phyloP scores from a whole-genome alignment of 2,797 vertebrate genomes.

The Sebastes cheni region DNA sequence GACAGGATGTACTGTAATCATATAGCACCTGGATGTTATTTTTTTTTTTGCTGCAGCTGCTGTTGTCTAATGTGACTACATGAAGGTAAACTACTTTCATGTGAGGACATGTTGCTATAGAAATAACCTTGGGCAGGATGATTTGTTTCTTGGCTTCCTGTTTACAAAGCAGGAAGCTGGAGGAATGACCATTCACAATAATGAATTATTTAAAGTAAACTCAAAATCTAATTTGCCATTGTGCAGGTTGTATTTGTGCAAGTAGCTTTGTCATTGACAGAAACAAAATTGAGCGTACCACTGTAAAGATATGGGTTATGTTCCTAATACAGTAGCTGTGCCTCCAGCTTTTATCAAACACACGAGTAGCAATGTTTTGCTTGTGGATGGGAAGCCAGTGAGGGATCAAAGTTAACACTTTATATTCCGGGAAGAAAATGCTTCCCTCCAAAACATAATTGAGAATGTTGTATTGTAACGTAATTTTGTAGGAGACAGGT shows the following conservation, averaged over 20 bases:
- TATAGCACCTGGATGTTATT: not conserved
- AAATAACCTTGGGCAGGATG: not conserved
- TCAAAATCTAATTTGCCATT: not conserved
- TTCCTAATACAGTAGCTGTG: too few relatives aligned
- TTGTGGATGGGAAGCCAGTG: not conserved
- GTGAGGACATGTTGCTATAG: not conserved
- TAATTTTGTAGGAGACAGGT: too few relatives aligned
- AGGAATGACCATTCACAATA: not conserved
- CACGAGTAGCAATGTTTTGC: not conserved
- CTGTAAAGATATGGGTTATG: not conserved
- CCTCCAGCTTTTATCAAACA: not conserved
- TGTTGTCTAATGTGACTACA: not conserved
- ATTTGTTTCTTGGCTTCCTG: not conserved
- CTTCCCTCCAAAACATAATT: too few relatives aligned
- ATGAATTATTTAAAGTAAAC: not conserved
- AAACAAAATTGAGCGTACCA: too few relatives aligned
- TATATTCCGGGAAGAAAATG: too few relatives aligned
- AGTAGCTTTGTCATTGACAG: not conserved
- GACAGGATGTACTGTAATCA: not conserved
- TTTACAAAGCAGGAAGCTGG: not conserved
- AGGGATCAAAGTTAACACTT: not conserved
- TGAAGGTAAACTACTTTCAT: not conserved
- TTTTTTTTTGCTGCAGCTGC: not conserved
- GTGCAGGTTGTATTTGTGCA: not conserved
- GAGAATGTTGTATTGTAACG: too few relatives aligned